Conservation (phyloP, 2,888 invertebrate genomes). For the Stenurella melanura region DNA sequence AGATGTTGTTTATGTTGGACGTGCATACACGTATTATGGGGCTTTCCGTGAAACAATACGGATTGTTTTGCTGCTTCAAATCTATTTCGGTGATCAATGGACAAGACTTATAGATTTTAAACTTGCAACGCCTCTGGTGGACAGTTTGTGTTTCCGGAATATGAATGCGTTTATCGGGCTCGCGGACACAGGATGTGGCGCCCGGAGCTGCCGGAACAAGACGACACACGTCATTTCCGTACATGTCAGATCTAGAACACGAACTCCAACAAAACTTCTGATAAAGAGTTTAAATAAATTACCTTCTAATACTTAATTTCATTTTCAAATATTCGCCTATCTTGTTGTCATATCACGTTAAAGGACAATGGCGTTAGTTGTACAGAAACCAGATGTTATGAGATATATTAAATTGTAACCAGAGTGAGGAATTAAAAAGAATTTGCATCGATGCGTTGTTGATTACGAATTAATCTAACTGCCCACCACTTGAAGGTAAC, state of each 20-base stretch:
- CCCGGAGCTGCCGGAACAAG: conserved; percentile 73
- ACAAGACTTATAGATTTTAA: conserved; percentile 41
- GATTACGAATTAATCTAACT: too few relatives aligned
- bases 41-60: background rate
- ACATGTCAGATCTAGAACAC: conserved; percentile 70
- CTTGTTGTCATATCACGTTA: background rate
- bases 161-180: conserved; percentile 72
- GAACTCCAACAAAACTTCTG: conserved; percentile 51
- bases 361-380: too few relatives aligned
- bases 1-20: background rate
- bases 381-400: too few relatives aligned
- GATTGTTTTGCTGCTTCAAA: conserved; percentile 8
- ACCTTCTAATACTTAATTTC: conserved; percentile 49
- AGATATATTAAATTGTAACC: too few relatives aligned
- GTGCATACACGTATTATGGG: background rate
- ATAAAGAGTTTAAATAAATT: conserved; percentile 59
- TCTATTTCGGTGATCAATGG: conserved; percentile 39
- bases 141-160: conserved; percentile 72
- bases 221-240: conserved; percentile 74
- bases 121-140: conserved; percentile 67
- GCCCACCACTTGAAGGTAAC: too few relatives aligned
- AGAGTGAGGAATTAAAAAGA: too few relatives aligned
- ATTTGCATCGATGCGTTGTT: background rate
- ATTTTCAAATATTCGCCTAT: conserved; percentile 22
- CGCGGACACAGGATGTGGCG: conserved; percentile 72